phyloP scores from a whole-genome alignment of 2,113 vertebrate genomes.

The Rissa tridactyla region DNA sequence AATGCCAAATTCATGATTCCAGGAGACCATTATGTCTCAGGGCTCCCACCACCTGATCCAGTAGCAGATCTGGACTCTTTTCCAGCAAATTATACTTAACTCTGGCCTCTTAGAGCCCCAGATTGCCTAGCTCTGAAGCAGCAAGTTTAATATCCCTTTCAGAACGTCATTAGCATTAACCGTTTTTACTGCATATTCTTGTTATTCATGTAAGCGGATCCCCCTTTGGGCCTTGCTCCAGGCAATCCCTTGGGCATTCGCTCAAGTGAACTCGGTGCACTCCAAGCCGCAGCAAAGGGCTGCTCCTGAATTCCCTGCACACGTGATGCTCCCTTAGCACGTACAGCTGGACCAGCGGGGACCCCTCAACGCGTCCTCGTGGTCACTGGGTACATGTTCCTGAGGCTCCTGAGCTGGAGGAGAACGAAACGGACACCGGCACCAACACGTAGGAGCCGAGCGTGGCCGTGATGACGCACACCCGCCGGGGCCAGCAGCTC shows the following conservation, averaged over 20 bases:
- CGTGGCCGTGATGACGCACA: rapidly evolving
- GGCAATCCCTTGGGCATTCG: background rate
- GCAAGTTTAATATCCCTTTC: background rate
- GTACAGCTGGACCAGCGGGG: background rate
- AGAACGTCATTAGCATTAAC: background rate
- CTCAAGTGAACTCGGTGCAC: background rate
- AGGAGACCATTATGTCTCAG: background rate
- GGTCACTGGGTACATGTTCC: background rate
- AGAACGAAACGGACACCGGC: rapidly evolving
- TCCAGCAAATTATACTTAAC: background rate
- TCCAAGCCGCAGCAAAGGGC: background rate
- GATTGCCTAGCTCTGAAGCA: background rate
- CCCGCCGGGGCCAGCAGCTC: background rate
- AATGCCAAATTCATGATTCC: background rate
- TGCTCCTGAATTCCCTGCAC: background rate
- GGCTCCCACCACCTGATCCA: background rate
- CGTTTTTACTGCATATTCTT: background rate
- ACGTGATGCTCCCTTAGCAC: background rate
- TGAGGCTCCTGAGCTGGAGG: background rate
- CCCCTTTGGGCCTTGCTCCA: background rate
- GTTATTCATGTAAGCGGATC: background rate
- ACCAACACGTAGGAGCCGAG: rapidly evolving
- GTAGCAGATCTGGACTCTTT: constrained; percentile 13
- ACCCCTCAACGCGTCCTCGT: rapidly evolving
- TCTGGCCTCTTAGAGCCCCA: background rate